phyloP scores from a whole-genome alignment of 2,113 vertebrate genomes.

The Chaetodon auriga region DNA sequence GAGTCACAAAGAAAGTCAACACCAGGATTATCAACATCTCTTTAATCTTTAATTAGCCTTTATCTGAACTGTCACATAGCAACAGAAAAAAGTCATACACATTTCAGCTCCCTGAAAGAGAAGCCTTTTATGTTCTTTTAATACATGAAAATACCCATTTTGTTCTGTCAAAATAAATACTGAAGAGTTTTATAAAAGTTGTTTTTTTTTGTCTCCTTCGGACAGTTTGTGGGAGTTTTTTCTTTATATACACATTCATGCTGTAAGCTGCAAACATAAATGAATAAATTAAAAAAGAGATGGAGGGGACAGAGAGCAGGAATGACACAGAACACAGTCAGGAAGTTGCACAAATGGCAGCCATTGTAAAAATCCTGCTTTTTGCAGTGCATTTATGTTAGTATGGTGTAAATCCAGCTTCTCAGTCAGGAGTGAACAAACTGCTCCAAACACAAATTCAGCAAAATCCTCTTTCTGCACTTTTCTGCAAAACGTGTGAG shows the following conservation, averaged over 20 bases:
- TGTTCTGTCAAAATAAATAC: constrained; percentile 84
- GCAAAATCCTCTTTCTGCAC: not conserved
- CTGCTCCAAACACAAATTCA: not conserved
- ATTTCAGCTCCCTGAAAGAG: constrained; percentile 77
- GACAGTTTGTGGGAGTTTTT: constrained; percentile 57
- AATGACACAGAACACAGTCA: not conserved
- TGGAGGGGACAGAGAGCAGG: constrained; percentile 24
- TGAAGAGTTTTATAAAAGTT: constrained; percentile 79
- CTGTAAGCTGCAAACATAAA: constrained; percentile 62
- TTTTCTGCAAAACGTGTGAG: not conserved
- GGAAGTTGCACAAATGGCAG: not conserved
- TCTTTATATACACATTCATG: constrained; percentile 78
- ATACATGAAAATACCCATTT: constrained; percentile 83
- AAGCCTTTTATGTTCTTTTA: constrained; percentile 67
- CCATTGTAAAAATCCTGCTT: constrained; percentile 14
- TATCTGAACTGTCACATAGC: constrained; percentile 85
- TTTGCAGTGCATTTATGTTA: not conserved
- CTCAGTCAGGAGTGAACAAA: no score
- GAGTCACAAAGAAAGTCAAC: constrained; percentile 48
- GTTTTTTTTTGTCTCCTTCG: constrained; percentile 36
- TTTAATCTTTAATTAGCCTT: constrained; percentile 81
- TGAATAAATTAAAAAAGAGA: constrained; percentile 51
- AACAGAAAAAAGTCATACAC: constrained; percentile 81
- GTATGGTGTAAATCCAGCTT: not conserved
- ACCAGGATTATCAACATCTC: constrained; percentile 63